A percentile compares a stretch with the other conserved stretches of the same genome.
Conservation (phyloP, 2,888 invertebrate species). For the Pardosa pseudoannulata region DNA sequence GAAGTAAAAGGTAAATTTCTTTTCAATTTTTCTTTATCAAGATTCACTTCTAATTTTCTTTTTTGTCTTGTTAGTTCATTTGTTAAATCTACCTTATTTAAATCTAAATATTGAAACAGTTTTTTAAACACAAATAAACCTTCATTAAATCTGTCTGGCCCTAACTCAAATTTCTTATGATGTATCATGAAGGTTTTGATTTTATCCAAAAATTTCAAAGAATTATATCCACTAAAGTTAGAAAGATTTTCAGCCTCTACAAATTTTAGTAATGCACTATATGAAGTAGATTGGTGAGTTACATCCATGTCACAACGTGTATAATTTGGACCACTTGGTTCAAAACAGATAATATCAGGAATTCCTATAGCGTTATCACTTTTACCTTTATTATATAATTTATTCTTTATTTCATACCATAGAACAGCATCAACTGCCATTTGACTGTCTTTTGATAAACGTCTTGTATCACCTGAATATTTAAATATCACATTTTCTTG, state of each 20-base stretch:
- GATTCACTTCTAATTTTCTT: conserved; percentile 12
- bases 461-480: conserved; percentile 50
- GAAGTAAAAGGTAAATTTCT: neutral
- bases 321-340: conserved; percentile 62
- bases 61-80: conserved; percentile 26
- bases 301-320: conserved; percentile 49
- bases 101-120: conserved; percentile 28
- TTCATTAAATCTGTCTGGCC: conserved; percentile 64
- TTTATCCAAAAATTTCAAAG: conserved; percentile 23
- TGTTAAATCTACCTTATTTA: conserved; percentile 17
- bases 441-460: conserved; percentile 48
- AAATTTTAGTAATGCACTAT: conserved; percentile 49
- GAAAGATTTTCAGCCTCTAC: conserved; percentile 48
- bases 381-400: conserved; percentile 16
- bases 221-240: conserved; percentile 9
- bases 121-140: conserved; percentile 60
- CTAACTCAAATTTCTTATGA: conserved; percentile 60
- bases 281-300: conserved; percentile 60
- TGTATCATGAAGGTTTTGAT: conserved; percentile 49
- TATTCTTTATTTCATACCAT: conserved; percentile 46
- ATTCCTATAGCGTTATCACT: neutral
- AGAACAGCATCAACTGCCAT: conserved; percentile 43
- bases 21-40: conserved; percentile 15
- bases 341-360: conserved; percentile 52
- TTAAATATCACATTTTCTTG: conserved; percentile 40